Percentiles rank a stretch among this genome's conserved stretches.
phyloP scores from a whole-genome alignment of 2,888 invertebrate genomes.

The Agonopterix arenella region DNA sequence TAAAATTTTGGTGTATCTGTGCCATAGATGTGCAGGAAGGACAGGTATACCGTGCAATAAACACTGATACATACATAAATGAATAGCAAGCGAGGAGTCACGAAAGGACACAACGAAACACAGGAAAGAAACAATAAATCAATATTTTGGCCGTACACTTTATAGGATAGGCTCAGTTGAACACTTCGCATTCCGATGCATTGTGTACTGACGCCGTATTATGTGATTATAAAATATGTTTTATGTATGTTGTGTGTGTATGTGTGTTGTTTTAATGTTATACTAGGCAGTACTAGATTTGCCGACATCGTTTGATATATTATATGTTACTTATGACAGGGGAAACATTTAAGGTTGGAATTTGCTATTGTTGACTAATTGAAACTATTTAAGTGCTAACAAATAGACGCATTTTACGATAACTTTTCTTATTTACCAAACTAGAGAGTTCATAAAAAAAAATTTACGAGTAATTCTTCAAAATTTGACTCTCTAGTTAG shows the following conservation, averaged over 20 bases:
- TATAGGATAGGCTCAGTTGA: constrained; percentile 55
- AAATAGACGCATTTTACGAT: constrained; percentile 25
- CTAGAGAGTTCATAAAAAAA: constrained; percentile 23
- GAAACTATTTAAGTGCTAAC: constrained; percentile 27
- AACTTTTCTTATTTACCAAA: constrained; percentile 20
- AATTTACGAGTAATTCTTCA: constrained; percentile 3
- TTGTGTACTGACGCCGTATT: constrained; percentile 49
- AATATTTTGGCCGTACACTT: constrained; percentile 48
- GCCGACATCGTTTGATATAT: constrained; percentile 16
- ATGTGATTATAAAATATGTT: constrained; percentile 16
- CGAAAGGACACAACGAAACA: constrained; percentile 52
- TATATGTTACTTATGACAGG: constrained; percentile 1
- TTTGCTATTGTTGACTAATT: constrained; percentile 7
- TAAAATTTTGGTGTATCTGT: constrained; percentile 54
- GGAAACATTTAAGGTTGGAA: not conserved
- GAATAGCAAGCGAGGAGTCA: constrained; percentile 65
- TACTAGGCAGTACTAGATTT: constrained; percentile 42
- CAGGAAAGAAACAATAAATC: constrained; percentile 43
- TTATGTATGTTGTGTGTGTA: constrained; percentile 37
- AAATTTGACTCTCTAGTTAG: constrained; percentile 36
- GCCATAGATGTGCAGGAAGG: constrained; percentile 67
- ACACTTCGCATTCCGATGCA: constrained; percentile 63
- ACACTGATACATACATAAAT: constrained; percentile 55
- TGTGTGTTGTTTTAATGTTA: constrained; percentile 30
- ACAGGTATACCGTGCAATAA: constrained; percentile 68